These are phyloP conservation scores for Tiliacea aurago DNA, from an alignment of 2,888 invertebrate species.

Conservation along the genomic window DNA sequence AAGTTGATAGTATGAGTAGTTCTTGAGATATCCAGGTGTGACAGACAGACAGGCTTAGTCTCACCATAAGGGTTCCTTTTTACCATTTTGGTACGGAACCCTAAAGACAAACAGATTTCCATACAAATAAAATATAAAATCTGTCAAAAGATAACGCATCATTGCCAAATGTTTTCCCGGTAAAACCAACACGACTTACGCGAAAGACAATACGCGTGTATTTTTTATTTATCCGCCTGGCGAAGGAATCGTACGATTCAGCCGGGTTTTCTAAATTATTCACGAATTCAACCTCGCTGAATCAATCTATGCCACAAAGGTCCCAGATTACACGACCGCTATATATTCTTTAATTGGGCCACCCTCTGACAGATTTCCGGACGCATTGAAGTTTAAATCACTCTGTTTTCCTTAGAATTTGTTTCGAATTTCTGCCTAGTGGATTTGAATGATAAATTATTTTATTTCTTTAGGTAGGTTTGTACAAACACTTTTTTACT, in stretches of 20 bases:
- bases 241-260: constrained; percentile 72
- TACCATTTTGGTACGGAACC: too few species aligned
- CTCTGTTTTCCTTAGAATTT: constrained; percentile 22
- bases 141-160: constrained; percentile 38
- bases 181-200: constrained; percentile 49
- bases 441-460: not conserved
- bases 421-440: constrained; percentile 19
- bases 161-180: constrained; percentile 58
- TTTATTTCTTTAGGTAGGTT: too few species aligned
- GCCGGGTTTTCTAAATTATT: constrained; percentile 77
- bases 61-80: too few species aligned
- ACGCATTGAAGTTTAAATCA: constrained; percentile 56
- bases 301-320: constrained; percentile 77
- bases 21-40: too few species aligned
- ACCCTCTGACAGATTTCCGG: constrained; percentile 55
- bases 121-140: constrained; percentile 31
- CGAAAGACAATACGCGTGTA: constrained; percentile 71
- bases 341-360: constrained; percentile 78
- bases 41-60: too few species aligned
- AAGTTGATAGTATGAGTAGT: too few species aligned
- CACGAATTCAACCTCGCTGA: constrained; percentile 76
- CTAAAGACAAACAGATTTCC: constrained; percentile 1
- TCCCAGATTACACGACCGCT: constrained; percentile 75
- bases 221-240: constrained; percentile 77
- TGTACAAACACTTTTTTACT: too few species aligned